Evolutionary conservation across 2,797 vertebrate genomes (phyloP).

Genomic region (Manis crassicaudata): DNA sequence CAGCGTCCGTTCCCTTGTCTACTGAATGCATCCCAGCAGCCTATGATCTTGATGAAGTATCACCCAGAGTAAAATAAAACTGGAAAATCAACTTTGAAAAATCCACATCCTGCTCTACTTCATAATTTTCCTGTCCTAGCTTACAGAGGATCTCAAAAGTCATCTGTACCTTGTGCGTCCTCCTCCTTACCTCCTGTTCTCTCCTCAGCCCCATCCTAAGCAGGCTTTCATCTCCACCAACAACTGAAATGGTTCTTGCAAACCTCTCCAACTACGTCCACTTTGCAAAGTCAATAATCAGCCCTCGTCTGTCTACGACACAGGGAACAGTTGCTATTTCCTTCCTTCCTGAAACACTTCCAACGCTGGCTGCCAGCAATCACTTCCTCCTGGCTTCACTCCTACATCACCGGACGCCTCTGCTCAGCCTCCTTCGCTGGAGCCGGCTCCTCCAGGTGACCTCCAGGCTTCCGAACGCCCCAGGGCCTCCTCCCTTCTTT

Average conservation of each 20-base stretch:
- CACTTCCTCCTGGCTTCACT: not conserved
- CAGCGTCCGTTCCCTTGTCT: not conserved
- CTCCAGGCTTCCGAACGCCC: not conserved
- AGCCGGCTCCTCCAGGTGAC: not conserved
- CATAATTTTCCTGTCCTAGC: not conserved
- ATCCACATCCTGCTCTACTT: not conserved
- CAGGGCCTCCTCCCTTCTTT: not conserved
- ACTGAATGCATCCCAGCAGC: not conserved
- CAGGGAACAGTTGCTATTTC: not conserved
- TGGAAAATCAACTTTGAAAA: not conserved
- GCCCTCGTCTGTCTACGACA: not conserved
- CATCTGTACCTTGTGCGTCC: not conserved
- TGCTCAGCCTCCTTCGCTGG: not conserved
- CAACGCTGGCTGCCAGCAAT: not conserved
- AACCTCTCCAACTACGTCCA: not conserved
- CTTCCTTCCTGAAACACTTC: not conserved
- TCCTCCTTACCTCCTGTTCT: not conserved
- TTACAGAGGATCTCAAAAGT: not conserved
- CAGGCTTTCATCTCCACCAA: not conserved
- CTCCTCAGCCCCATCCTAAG: not conserved
- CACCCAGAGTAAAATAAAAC: not conserved
- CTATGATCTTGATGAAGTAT: not conserved
- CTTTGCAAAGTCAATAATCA: not conserved
- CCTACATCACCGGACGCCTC: not conserved
- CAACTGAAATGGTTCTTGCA: not conserved